phyloP scores from a whole-genome alignment of 2,113 vertebrate genomes.

The Podarcis muralis region DNA sequence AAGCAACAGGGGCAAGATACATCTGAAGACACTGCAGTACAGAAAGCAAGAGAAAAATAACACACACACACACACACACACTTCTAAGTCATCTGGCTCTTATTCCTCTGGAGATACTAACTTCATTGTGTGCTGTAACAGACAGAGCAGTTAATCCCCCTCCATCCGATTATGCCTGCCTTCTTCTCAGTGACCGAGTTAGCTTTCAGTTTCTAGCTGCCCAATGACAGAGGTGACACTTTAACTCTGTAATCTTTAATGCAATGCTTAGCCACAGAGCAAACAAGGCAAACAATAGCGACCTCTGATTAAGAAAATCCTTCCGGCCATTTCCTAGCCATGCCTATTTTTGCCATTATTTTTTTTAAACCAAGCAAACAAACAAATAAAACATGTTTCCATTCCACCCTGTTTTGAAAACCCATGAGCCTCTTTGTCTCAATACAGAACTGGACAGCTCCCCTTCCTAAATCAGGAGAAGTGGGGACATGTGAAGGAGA shows the following conservation, averaged over 20 bases:
- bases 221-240: background rate
- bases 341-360: background rate
- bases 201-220: conserved; percentile 27
- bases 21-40: background rate
- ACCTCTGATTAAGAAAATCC: background rate
- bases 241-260: conserved; percentile 21
- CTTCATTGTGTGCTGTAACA: background rate
- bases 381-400: background rate
- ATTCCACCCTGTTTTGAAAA: background rate
- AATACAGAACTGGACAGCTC: background rate
- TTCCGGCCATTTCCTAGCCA: background rate
- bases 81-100: background rate
- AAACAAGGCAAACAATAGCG: background rate
- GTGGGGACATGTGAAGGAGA: background rate
- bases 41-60: background rate
- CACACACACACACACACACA: background rate
- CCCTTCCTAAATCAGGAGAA: background rate
- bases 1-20: background rate
- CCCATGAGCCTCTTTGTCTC: background rate
- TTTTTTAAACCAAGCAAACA: too few species aligned
- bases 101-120: background rate
- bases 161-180: background rate
- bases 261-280: background rate
- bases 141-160: conserved; percentile 17
- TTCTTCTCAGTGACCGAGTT: conserved; percentile 12